Conservation (phyloP, 2,888 invertebrate species). For the Poecilobothrus nobilitatus region DNA sequence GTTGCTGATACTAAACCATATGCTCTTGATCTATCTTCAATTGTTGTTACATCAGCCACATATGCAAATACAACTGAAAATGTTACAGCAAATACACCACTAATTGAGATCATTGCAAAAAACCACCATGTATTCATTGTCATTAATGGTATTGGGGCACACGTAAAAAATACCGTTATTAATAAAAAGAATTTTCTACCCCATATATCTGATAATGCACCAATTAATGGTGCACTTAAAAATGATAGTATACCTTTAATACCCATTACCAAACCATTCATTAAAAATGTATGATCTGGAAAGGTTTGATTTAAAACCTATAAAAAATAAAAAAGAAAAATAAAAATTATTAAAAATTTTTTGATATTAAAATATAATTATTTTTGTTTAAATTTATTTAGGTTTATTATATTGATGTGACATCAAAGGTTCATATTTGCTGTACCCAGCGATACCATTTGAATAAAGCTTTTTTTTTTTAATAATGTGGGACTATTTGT, state of each 20-base stretch:
- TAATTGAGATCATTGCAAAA: slow-evolving; percentile 98
- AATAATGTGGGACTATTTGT: too few species aligned
- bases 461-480: too few species aligned
- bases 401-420: too few species aligned
- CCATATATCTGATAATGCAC: slow-evolving; percentile 96
- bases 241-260: slow-evolving; percentile 97
- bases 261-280: slow-evolving; percentile 99
- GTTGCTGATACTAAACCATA: slow-evolving; percentile 98
- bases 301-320: slow-evolving; percentile 90
- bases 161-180: slow-evolving; percentile 97
- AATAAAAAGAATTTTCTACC: slow-evolving; percentile 96
- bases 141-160: slow-evolving; percentile 97
- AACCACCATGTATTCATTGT: slow-evolving; percentile 99
- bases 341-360: too few species aligned
- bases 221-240: slow-evolving; percentile 92
- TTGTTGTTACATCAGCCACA: slow-evolving; percentile 98
- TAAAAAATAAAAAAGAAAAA: slow-evolving; percentile 12
- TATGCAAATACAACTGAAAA: slow-evolving; percentile 99
- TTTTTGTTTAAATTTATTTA: neutral
- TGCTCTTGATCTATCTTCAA: slow-evolving; percentile 87
- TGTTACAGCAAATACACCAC: slow-evolving; percentile 97
- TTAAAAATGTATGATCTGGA: slow-evolving; percentile 93
- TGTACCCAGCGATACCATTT: too few species aligned
- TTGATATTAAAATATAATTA: neutral
- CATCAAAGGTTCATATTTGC: too few species aligned